Evolutionary conservation across 2,113 vertebrate genomes (phyloP), one percentile per base, ranked within the genome.

Genomic region (Sarotherodon lohbergeri): DNA sequence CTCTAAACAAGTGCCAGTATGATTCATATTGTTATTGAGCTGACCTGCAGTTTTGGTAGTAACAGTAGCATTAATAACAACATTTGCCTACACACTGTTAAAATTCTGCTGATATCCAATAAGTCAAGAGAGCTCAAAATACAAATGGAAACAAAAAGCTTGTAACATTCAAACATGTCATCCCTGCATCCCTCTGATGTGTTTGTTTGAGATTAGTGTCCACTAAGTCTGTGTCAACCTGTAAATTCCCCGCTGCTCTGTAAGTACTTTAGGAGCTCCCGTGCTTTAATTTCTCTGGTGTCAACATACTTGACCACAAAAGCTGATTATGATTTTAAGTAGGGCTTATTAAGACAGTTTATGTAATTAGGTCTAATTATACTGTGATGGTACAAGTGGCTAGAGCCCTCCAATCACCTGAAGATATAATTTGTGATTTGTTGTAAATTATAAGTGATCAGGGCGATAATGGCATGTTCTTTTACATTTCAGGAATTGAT

Each of bases 401-500:
- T 78, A 19, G 9, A 50, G 73, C 0, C 43, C 43, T 50, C 39
- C 24, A 29, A 50, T 78, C 71, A 78, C 4, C 4, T 50, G 71
- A 78, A 46, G 39, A 43, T 50, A 7, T 32, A 10, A 78, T 78
- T 78, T 78, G 71, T 19, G 71, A 32, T 32, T 50, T 48, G 29
- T 52, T 22, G 3, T 39, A 82, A 78, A 32, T 78, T 32, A n/a
- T 32, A 50, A 50, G 16, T 78, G 16, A 32, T 32, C 4, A 1
- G 16, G 24, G 22, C 0, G 0, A 32, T 50, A n/a, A 50, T n/a
- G 32, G 11, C 46, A 0, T 1, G 1, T 78, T 83, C 10, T 84
- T 83, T 50, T 57, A 9, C 79, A 86, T 95, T 92, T 4, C 88
- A 99, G 99, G 98, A 99, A 83, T 89, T 98, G 89, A 99, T 99